These are phyloP conservation scores for Apomyelois bistriatella DNA, from an alignment of 2,888 invertebrate genomes.

Conservation along the genomic window DNA sequence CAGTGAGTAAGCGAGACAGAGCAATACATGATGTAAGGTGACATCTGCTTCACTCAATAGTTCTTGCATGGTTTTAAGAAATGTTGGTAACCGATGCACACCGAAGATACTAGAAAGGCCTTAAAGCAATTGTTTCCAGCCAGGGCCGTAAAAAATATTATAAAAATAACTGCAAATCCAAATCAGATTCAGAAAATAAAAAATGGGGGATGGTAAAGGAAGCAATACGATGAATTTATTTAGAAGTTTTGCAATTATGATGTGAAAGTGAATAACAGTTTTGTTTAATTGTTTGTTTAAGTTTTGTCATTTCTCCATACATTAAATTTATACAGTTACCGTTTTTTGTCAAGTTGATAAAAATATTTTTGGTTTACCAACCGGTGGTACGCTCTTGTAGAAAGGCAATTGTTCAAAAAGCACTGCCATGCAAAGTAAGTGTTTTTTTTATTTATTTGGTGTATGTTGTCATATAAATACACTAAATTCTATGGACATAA, in stretches of 20 bases:
- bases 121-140: too few species aligned
- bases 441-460: conserved; percentile 3
- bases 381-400: conserved; percentile 54
- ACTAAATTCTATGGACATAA: neutral
- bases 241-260: neutral
- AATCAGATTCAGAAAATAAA: neutral
- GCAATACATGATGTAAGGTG: too few species aligned
- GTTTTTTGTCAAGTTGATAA: conserved; percentile 41
- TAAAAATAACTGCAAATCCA: too few species aligned
- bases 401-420: conserved; percentile 12
- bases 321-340: conserved; percentile 31
- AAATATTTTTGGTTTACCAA: conserved; percentile 37
- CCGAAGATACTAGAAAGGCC: too few species aligned
- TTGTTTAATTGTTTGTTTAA: neutral
- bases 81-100: too few species aligned
- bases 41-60: too few species aligned
- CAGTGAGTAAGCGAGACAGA: too few species aligned
- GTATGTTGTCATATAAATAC: neutral
- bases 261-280: conserved; percentile 20
- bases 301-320: neutral
- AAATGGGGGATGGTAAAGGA: neutral
- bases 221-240: neutral
- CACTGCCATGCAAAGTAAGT: conserved; percentile 1
- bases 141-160: too few species aligned
- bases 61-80: too few species aligned